A percentile compares a stretch with the other conserved stretches of the same genome.
Conservation (phyloP, 2,797 vertebrate species). For the Caiman crocodilus region DNA sequence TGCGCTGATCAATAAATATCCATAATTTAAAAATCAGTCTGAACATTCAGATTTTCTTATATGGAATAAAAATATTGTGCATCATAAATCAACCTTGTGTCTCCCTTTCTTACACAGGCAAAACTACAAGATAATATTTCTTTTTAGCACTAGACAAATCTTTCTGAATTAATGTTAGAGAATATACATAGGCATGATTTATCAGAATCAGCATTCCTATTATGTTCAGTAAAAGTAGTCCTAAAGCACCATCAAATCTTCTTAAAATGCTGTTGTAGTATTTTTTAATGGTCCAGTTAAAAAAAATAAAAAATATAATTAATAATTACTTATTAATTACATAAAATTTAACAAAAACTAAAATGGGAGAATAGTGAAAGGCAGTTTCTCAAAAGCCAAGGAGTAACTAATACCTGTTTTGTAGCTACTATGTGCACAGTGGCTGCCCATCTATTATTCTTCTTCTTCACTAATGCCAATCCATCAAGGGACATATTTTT, state of each 20-base stretch:
- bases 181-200: neutral
- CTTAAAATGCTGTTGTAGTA: neutral
- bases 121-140: neutral
- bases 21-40: neutral
- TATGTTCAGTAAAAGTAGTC: neutral
- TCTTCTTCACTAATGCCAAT: slow-evolving; percentile 23
- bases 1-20: neutral
- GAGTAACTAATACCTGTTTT: slow-evolving; percentile 1
- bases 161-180: neutral
- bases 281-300: neutral
- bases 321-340: neutral
- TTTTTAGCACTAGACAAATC: neutral
- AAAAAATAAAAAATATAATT: neutral
- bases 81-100: neutral
- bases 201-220: neutral
- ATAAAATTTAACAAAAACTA: neutral
- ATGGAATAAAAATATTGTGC: neutral
- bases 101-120: neutral
- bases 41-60: neutral
- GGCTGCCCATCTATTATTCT: neutral
- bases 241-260: neutral
- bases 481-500: slow-evolving; percentile 42
- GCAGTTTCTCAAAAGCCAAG: neutral
- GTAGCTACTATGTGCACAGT: slow-evolving; percentile 13
- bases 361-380: neutral